Conservation (phyloP, 1,140 invertebrate species). For the Homarus americanus region DNA sequence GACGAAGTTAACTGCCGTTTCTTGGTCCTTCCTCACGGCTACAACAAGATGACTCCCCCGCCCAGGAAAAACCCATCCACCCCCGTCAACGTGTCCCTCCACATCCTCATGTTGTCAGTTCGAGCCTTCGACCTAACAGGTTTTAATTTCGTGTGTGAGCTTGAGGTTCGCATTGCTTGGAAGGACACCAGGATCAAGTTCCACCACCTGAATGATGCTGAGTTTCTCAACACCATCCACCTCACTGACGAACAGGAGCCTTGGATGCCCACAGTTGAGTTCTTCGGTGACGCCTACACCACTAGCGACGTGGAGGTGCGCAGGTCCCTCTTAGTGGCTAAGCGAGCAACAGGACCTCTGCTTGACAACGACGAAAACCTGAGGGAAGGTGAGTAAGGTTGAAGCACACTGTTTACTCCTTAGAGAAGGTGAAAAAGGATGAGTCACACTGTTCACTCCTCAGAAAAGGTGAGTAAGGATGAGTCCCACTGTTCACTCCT, state of each 20-base stretch:
- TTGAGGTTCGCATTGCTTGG: constrained; percentile 51
- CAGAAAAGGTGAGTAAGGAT: too few species aligned
- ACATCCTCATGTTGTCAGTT: constrained; percentile 40
- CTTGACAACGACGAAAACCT: constrained; percentile 47
- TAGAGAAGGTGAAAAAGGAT: too few species aligned
- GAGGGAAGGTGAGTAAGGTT: constrained; percentile 34
- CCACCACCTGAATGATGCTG: constrained; percentile 45
- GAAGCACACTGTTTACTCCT: too few species aligned
- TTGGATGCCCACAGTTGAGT: constrained; percentile 56
- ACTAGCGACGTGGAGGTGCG: constrained; percentile 45
- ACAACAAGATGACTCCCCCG: constrained; percentile 47
- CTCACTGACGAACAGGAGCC: constrained; percentile 28
- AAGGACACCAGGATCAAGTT: constrained; percentile 32
- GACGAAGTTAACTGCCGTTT: constrained; percentile 79
- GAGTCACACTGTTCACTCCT: too few species aligned
- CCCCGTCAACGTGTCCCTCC: constrained; percentile 43
- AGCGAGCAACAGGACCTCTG: constrained; percentile 10
- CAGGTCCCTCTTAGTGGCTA: constrained; percentile 5
- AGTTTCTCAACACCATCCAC: constrained; percentile 44
- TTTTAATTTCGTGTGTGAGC: constrained; percentile 58
- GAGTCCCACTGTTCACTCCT: too few species aligned
- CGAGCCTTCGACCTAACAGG: constrained; percentile 51
- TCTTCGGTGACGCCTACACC: constrained; percentile 57
- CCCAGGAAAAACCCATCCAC: constrained; percentile 19
- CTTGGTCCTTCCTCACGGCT: constrained; percentile 26